A percentile compares a stretch with the other conserved stretches of the same genome.
Evolutionary conservation across 2,888 invertebrate species (phyloP).

Genomic region (Drosophila hamatofila): DNA sequence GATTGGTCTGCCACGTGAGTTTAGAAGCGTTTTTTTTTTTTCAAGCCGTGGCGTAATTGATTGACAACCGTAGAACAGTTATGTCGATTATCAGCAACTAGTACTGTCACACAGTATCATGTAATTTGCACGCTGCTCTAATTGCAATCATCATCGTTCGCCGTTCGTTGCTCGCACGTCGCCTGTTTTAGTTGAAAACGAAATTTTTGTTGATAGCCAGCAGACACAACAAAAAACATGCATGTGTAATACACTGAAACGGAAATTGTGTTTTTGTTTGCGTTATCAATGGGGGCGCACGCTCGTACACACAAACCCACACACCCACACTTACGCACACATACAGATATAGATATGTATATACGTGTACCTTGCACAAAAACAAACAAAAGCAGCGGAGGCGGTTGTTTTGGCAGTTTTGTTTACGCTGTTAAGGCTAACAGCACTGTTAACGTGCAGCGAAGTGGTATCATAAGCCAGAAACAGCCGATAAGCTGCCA

Average conservation of each 20-base stretch:
- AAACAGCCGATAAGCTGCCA: constrained; percentile 5
- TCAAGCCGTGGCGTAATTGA: constrained; percentile 40
- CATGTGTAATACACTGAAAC: constrained; percentile 47
- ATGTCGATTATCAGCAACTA: constrained; percentile 26
- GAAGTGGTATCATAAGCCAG: neutral
- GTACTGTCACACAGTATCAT: constrained; percentile 32
- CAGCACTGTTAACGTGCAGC: constrained; percentile 12
- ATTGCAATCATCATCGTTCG: constrained; percentile 27
- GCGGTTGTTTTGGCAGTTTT: constrained; percentile 34
- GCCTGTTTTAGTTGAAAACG: constrained; percentile 53
- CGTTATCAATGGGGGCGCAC: constrained; percentile 70
- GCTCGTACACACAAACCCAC: constrained; percentile 32
- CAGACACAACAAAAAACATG: constrained; percentile 64
- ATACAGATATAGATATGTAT: constrained; percentile 1
- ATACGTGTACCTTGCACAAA: constrained; percentile 36
- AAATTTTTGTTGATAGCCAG: constrained; percentile 53
- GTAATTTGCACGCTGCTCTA: constrained; percentile 51
- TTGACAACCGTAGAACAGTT: constrained; percentile 28
- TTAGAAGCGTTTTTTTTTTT: constrained; percentile 29
- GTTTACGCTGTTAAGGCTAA: constrained; percentile 16
- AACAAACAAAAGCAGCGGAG: constrained; percentile 47
- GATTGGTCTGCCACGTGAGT: constrained; percentile 73
- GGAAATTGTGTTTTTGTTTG: constrained; percentile 66
- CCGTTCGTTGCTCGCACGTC: constrained; percentile 36
- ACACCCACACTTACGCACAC: constrained; percentile 14